Evolutionary conservation across 2,797 vertebrate species (phyloP).

Genomic region (Chelidonichthys spinosus): DNA sequence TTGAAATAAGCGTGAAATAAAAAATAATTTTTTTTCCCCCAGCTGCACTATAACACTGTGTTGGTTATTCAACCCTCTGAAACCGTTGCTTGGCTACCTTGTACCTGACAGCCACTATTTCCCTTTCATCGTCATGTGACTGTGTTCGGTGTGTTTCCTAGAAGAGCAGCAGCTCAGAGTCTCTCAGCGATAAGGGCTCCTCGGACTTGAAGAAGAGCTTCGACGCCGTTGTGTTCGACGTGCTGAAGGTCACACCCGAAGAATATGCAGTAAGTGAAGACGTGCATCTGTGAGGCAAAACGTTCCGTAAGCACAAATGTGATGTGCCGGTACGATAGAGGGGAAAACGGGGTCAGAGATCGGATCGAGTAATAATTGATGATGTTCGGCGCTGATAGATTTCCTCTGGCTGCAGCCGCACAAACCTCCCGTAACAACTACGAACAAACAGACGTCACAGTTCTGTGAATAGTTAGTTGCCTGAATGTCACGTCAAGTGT

Average conservation of each 20-base stretch:
- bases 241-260: slow-evolving; percentile 97
- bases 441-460: slow-evolving; percentile 12
- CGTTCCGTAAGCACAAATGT: slow-evolving; percentile 29
- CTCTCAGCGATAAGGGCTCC: slow-evolving; percentile 94
- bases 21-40: too few species aligned
- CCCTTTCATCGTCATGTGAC: background rate
- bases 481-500: too few species aligned
- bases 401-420: slow-evolving; percentile 12
- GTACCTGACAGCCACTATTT: background rate
- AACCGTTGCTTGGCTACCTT: background rate
- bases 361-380: slow-evolving; percentile 77
- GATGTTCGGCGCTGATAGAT: slow-evolving; percentile 51
- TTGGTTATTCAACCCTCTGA: background rate
- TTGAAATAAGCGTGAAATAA: too few species aligned
- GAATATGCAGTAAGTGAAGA: slow-evolving; percentile 95
- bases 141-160: slow-evolving; percentile 62
- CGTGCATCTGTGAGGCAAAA: background rate
- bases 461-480: background rate
- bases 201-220: slow-evolving; percentile 98
- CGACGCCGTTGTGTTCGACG: slow-evolving; percentile 97
- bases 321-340: slow-evolving; percentile 31
- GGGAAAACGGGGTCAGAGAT: slow-evolving; percentile 65
- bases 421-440: slow-evolving; percentile 7
- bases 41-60: background rate
- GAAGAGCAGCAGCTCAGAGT: slow-evolving; percentile 99